phyloP scores from a whole-genome alignment of 2,888 invertebrate species.

The Xestia rhomboidea region DNA sequence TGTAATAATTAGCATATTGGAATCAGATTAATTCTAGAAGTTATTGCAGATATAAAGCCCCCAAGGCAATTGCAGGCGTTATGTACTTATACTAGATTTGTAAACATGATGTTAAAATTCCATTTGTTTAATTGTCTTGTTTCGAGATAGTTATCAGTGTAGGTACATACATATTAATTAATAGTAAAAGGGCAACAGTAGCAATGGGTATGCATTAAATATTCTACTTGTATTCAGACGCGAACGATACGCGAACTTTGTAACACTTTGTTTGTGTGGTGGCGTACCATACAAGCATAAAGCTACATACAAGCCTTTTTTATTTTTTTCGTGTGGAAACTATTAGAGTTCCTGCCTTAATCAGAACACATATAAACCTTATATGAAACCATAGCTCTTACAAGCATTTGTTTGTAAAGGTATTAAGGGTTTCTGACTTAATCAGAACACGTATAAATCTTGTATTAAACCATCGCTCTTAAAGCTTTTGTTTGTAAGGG shows the following conservation, averaged over 20 bases:
- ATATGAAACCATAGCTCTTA: too few species aligned
- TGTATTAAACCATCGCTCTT: too few species aligned
- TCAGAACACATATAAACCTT: too few species aligned
- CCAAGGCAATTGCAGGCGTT: constrained; percentile 40
- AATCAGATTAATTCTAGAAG: constrained; percentile 62
- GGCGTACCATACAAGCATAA: too few species aligned
- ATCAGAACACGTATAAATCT: too few species aligned
- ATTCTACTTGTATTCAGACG: not conserved
- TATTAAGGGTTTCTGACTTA: too few species aligned
- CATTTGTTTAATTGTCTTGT: constrained; percentile 38
- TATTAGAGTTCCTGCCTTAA: too few species aligned
- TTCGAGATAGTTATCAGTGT: not conserved
- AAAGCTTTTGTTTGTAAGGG: too few species aligned
- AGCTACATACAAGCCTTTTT: too few species aligned
- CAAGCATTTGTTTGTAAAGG: too few species aligned
- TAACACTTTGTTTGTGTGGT: too few species aligned
- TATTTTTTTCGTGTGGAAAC: too few species aligned
- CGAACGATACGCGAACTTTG: not conserved
- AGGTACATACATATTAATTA: constrained; percentile 2
- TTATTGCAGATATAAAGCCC: constrained; percentile 66
- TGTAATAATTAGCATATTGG: constrained; percentile 43
- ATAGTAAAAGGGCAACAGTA: not conserved
- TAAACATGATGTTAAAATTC: constrained; percentile 34
- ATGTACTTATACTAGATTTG: constrained; percentile 2
- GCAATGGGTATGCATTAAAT: not conserved